These are phyloP conservation scores for Phlogophora meticulosa DNA, from an alignment of 2,888 invertebrate genomes.

Conservation along the genomic window DNA sequence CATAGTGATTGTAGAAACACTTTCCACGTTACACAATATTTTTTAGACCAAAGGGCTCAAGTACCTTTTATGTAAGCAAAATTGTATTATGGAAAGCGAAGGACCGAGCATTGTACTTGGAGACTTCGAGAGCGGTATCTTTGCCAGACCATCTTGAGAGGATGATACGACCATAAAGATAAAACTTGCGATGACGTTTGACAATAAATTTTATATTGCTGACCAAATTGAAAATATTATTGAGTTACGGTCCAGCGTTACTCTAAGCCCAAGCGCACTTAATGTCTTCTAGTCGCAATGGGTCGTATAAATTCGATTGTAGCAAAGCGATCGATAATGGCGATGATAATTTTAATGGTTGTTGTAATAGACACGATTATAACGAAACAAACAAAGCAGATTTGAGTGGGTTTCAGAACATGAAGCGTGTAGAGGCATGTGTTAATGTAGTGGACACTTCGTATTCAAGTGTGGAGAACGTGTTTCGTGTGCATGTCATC, in stretches of 20 bases:
- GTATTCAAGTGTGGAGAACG: conserved; percentile 48
- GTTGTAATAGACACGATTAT: conserved; percentile 48
- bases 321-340: conserved; percentile 40
- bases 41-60: conserved; percentile 60
- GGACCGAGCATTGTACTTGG: conserved; percentile 37
- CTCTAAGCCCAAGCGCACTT: conserved; percentile 19
- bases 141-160: conserved; percentile 42
- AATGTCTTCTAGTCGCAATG: conserved; percentile 27
- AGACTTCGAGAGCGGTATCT: conserved; percentile 43
- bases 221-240: conserved; percentile 39
- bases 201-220: conserved; percentile 33
- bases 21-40: conserved; percentile 67
- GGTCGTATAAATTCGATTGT: conserved; percentile 41
- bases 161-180: conserved; percentile 39
- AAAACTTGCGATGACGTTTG: conserved; percentile 38
- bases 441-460: conserved; percentile 51
- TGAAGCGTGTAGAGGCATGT: conserved; percentile 36
- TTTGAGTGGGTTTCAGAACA: conserved; percentile 38
- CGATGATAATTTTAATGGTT: conserved; percentile 41
- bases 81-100: conserved; percentile 56
- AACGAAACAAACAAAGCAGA: conserved; percentile 56
- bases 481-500: conserved; percentile 50
- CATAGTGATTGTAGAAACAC: conserved; percentile 54
- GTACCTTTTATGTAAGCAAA: conserved; percentile 53
- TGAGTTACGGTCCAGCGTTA: conserved; percentile 15